Conservation (phyloP, 2,113 vertebrate genomes). For the Hippolais icterina region DNA sequence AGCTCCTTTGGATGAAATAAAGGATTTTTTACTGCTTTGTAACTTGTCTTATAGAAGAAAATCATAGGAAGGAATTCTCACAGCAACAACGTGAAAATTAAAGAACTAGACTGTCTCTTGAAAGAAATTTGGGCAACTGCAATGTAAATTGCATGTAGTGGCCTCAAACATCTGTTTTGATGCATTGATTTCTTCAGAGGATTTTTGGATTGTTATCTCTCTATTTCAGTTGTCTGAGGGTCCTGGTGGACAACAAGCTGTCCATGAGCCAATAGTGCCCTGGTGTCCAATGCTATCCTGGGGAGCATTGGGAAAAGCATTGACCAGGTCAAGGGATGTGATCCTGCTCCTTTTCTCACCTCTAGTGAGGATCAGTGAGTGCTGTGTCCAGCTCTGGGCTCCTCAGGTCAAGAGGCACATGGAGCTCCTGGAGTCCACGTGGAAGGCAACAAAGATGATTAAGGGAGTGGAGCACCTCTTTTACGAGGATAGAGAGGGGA, state of each 20-base stretch:
- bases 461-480: neutral
- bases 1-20: neutral
- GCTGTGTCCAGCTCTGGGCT: neutral
- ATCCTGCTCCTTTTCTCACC: neutral
- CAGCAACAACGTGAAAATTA: neutral
- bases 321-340: fast-evolving
- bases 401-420: neutral
- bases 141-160: neutral
- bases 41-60: neutral
- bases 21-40: neutral
- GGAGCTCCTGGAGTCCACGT: neutral
- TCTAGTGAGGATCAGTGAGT: neutral
- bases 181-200: neutral
- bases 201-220: neutral
- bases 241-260: neutral
- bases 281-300: neutral
- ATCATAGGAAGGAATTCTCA: neutral
- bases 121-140: neutral
- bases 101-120: neutral
- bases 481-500: fast-evolving
- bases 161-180: neutral
- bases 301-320: neutral
- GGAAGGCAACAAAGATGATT: neutral
- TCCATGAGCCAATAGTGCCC: neutral
- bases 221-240: neutral